A percentile compares a stretch with the other conserved stretches of the same genome.
phyloP scores from a whole-genome alignment of 2,888 invertebrate genomes.

The Parapristionchus giblindavisi region DNA sequence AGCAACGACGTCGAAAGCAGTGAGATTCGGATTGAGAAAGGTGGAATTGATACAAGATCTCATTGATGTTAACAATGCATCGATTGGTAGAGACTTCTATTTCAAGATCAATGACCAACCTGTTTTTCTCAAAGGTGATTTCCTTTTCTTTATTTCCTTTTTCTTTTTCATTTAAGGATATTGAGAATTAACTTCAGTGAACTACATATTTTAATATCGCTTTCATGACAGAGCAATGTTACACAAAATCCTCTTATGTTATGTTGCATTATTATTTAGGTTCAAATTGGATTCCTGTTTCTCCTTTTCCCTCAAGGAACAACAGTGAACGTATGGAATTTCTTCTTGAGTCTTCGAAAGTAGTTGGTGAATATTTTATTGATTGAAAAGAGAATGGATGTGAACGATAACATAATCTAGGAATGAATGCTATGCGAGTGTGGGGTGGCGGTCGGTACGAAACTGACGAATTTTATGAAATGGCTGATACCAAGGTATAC shows the following conservation, averaged over 20 bases:
- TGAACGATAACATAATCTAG: slow-evolving; percentile 29
- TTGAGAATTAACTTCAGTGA: not conserved
- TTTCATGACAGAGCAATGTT: too few species aligned
- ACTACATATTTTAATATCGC: too few species aligned
- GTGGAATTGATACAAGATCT: slow-evolving; percentile 78
- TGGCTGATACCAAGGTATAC: slow-evolving; percentile 79
- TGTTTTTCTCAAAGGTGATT: slow-evolving; percentile 83
- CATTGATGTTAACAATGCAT: slow-evolving; percentile 44
- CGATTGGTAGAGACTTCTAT: slow-evolving; percentile 79
- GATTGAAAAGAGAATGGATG: not conserved
- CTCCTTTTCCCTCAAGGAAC: slow-evolving; percentile 54
- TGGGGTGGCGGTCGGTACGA: slow-evolving; percentile 99
- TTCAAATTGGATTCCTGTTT: slow-evolving; percentile 65
- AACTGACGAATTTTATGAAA: slow-evolving; percentile 84
- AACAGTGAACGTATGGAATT: slow-evolving; percentile 46
- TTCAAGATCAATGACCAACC: slow-evolving; percentile 85
- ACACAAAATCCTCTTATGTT: too few species aligned
- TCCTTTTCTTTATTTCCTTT: not conserved
- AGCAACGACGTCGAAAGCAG: not conserved
- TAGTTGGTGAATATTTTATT: not conserved
- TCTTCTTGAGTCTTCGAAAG: slow-evolving; percentile 48
- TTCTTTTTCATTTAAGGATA: not conserved
- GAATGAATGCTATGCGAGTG: slow-evolving; percentile 88
- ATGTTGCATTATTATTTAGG: slow-evolving; percentile 39
- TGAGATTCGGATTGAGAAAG: slow-evolving; percentile 83